Evolutionary conservation across 2,888 invertebrate species (phyloP).

Genomic region (Drosophila neutralis): DNA sequence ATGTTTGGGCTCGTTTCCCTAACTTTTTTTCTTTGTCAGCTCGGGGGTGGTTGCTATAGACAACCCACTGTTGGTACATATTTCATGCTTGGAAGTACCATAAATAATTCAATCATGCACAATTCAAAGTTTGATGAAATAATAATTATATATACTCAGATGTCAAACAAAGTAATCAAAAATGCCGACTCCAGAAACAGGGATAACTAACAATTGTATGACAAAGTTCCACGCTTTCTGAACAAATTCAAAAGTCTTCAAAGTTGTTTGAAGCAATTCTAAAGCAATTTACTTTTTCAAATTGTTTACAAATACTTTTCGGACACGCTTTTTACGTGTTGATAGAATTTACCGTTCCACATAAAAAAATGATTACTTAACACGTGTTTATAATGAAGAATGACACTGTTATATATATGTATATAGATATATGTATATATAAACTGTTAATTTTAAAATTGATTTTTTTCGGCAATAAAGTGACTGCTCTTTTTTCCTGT

Average conservation of each 20-base stretch:
- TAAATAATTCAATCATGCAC: constrained; percentile 54
- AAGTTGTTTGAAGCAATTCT: constrained; percentile 9
- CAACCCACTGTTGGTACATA: constrained; percentile 8
- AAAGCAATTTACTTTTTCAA: constrained; percentile 23
- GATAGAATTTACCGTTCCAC: neutral
- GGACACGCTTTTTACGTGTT: constrained; percentile 8
- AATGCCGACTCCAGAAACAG: constrained; percentile 10
- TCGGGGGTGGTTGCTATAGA: constrained; percentile 31
- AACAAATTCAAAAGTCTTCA: constrained; percentile 20
- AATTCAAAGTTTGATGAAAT: constrained; percentile 39
- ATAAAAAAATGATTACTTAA: neutral
- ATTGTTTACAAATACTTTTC: constrained; percentile 42
- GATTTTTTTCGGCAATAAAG: neutral
- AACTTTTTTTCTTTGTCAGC: constrained; percentile 5
- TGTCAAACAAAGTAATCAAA: constrained; percentile 36
- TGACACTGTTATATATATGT: neutral
- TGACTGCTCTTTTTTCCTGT: neutral
- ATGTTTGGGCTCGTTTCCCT: constrained; percentile 37
- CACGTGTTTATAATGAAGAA: neutral
- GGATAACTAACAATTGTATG: neutral
- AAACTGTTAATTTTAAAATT: neutral
- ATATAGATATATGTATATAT: neutral
- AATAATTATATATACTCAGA: constrained; percentile 45
- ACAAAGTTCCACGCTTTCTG: neutral
- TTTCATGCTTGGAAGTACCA: constrained; percentile 36